Base-by-base conservation (phyloP, 2,797 vertebrate species). In the Trachurus trachurus region DNA sequence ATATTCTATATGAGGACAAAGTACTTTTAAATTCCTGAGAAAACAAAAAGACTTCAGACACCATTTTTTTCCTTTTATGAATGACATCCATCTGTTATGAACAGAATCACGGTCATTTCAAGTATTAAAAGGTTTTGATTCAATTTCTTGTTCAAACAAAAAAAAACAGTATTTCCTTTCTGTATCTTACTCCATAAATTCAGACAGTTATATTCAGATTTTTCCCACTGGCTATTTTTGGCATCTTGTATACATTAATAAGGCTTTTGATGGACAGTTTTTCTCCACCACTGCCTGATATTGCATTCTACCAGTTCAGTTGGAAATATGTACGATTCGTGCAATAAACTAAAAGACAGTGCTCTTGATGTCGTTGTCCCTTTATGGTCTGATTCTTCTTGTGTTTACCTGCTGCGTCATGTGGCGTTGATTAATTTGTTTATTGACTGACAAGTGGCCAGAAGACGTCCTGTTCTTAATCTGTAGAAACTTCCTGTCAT, bases 1-100 rank as follows among this genome's bases (percentile, higher is more conserved):
- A 95, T 96, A 96, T 95, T 96, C 88, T 94, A 94, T 94, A 93
- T 84, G 82, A 94, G 87, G 82, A 92, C 74, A 90, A 88, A 90
- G 52, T 87, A 92, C 87, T 94, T 95, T 94, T 93, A 84, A 92
- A 94, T 91, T 84, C 83, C 74, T 92, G 74, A 81, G 56, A 76
- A 71, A 81, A 82, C 74, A 66, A 83, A 26, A 71, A 76, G 60
- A 80, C 74, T 66, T 63, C 58, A 76, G 50, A 70, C 75, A 73
- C 59, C 31, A 58, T 77, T 85, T 76, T 85, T 89, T 66, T 75
- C 65, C 66, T 39, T 78, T 71, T 68, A 10, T 66, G 50, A 71
- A 71, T 69, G 62, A 67, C 76, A 65, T 67, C 81, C 71, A 60
- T 82, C 78, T 88, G 84, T 81, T 81, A 54, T 29, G 53, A 86